These are phyloP conservation scores for human (Homo sapiens) DNA, from an alignment of 2,113 vertebrate genomes.

Conservation along the genomic window GRCh38 chr18:52963001-52963500, in stretches of 20 bases:
- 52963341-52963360: neutral
- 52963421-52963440: neutral
- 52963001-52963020: no score
- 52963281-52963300: neutral
- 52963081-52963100: no score
- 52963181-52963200: neutral
- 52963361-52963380: neutral
- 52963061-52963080: no score
- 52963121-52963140: neutral
- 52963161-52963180: neutral
- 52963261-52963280: neutral
- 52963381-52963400: neutral
- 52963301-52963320: neutral
- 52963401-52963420: neutral
- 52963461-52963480: neutral
- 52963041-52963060: no score
- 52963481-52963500: neutral
- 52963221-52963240: neutral
- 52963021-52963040: no score
- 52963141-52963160: neutral
- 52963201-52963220: neutral
- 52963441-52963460: neutral
- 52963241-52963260: neutral
- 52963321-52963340: neutral
- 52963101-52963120: no score